Conservation (phyloP, 2,113 vertebrate species). For the Upupa epops region DNA sequence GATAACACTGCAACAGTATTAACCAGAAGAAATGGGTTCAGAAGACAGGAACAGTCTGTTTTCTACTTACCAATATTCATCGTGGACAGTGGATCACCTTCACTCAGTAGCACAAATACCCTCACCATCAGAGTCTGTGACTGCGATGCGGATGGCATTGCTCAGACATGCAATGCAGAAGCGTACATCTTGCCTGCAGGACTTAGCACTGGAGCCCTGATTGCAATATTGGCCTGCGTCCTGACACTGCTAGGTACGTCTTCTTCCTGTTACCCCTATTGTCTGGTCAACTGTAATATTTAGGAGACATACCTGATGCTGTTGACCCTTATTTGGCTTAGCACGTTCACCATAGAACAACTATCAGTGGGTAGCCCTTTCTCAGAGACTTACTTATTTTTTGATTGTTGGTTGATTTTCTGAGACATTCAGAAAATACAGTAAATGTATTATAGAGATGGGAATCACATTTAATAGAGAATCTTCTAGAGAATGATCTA, state of each 20-base stretch:
- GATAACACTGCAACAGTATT: constrained; percentile 93
- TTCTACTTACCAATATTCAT: constrained; percentile 92
- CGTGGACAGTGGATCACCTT: constrained; percentile 90
- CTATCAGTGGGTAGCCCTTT: neutral
- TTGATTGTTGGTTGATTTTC: neutral
- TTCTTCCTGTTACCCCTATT: neutral
- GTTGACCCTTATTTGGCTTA: neutral
- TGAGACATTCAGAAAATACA: neutral
- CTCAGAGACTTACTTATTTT: neutral
- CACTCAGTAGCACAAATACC: constrained; percentile 94
- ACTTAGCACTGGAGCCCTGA: constrained; percentile 91
- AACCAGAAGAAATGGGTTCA: constrained; percentile 87
- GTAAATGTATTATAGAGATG: neutral
- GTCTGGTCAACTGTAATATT: neutral
- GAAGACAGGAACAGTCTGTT: constrained; percentile 86
- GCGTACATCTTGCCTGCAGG: constrained; percentile 88
- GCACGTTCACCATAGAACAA: neutral
- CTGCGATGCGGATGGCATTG: constrained; percentile 85
- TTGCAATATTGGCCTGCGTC: constrained; percentile 93
- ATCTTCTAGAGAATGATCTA: neutral
- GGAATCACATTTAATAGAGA: neutral
- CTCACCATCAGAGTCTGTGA: constrained; percentile 93
- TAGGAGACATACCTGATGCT: too few relatives aligned
- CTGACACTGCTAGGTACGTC: constrained; percentile 89
- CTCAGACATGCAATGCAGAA: constrained; percentile 89